Evolutionary conservation across 1,140 invertebrate species (phyloP).

Genomic region (Drosophila nikananu): DNA sequence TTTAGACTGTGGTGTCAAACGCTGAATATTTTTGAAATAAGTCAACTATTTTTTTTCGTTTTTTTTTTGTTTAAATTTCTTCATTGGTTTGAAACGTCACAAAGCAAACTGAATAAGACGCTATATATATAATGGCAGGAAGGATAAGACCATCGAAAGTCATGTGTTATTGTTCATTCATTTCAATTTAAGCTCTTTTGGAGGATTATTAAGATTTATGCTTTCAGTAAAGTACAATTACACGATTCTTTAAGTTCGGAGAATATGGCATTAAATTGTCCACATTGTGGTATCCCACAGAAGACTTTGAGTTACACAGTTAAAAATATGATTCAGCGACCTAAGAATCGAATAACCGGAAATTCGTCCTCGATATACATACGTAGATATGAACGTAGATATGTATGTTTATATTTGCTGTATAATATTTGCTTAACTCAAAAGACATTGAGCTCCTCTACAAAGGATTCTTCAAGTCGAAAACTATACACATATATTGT

Average conservation of each 20-base stretch:
- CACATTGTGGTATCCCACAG: not conserved
- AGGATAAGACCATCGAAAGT: conserved; percentile 6
- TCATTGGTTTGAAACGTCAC: not conserved
- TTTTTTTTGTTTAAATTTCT: not conserved
- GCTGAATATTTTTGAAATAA: no score
- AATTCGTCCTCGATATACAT: conserved; percentile 9
- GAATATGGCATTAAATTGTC: not conserved
- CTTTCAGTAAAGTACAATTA: conserved; percentile 11
- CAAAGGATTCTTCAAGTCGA: conserved; percentile 1
- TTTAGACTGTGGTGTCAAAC: not conserved
- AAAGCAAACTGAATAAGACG: not conserved
- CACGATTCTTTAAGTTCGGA: not conserved
- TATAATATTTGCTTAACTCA: not conserved
- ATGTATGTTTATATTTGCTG: not conserved
- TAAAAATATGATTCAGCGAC: conserved; percentile 10
- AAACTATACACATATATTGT: not conserved
- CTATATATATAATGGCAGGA: conserved; percentile 3
- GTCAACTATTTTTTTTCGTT: not conserved
- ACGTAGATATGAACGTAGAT: not conserved
- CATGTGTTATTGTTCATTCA: conserved; percentile 8
- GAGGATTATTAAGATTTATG: conserved; percentile 38
- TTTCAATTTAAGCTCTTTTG: conserved; percentile 19
- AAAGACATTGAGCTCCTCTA: not conserved
- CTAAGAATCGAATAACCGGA: conserved; percentile 30
- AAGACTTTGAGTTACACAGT: not conserved